phyloP scores from a whole-genome alignment of 2,888 invertebrate genomes.

The Dione vanillae region DNA sequence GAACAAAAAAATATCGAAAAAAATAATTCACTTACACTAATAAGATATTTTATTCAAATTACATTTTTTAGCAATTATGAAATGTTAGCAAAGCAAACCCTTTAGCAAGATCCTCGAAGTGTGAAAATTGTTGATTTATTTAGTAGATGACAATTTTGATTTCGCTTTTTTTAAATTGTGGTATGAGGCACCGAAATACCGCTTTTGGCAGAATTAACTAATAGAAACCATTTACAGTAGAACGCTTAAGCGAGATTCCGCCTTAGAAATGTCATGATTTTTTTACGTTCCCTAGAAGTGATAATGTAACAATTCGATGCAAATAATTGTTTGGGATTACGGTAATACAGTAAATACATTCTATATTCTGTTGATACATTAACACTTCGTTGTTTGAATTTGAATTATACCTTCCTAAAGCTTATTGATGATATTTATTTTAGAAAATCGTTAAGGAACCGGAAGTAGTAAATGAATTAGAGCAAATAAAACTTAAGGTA shows the following conservation, averaged over 20 bases:
- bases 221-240: conserved; percentile 11
- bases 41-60: too few relatives aligned
- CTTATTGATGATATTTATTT: conserved; percentile 73
- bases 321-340: too few relatives aligned
- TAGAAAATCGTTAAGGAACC: conserved; percentile 72
- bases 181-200: conserved; percentile 20
- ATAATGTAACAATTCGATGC: not conserved
- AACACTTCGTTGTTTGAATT: conserved; percentile 35
- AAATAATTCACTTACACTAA: not conserved
- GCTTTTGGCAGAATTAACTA: conserved; percentile 32
- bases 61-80: not conserved
- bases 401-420: conserved; percentile 51
- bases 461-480: conserved; percentile 62
- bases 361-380: conserved; percentile 19
- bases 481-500: conserved; percentile 78
- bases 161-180: conserved; percentile 11
- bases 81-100: conserved; percentile 21
- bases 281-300: not conserved
- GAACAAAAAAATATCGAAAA: conserved; percentile 20
- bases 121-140: not conserved
- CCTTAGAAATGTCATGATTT: not conserved
- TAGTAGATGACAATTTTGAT: not conserved
- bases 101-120: conserved; percentile 11
- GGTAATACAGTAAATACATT: not conserved
- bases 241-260: conserved; percentile 22